Evolutionary conservation across 2,888 invertebrate genomes (phyloP).

Genomic region (Chrysolina haemoptera): DNA sequence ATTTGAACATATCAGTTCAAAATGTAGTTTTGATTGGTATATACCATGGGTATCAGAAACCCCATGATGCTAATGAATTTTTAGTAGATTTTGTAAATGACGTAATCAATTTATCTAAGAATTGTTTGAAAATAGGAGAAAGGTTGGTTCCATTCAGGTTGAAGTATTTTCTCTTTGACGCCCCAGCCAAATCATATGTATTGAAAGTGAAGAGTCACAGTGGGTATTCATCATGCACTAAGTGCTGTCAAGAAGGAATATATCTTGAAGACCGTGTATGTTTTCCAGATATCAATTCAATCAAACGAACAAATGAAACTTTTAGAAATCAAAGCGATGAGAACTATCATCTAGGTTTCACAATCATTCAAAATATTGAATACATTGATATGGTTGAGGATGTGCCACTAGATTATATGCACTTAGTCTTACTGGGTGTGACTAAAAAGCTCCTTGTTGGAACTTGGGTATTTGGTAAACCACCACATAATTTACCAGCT

Average conservation of each 20-base stretch:
- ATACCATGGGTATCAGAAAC: slow-evolving; percentile 19
- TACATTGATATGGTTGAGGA: slow-evolving; percentile 23
- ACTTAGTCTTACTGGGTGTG: slow-evolving; percentile 22
- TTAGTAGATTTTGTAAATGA: slow-evolving; percentile 18
- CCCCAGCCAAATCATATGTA: too few relatives aligned
- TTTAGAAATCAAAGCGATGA: slow-evolving; percentile 18
- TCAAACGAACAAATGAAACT: slow-evolving; percentile 17
- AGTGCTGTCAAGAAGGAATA: slow-evolving; percentile 24
- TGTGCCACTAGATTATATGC: slow-evolving; percentile 32
- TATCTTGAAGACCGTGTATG: slow-evolving; percentile 18
- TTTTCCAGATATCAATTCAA: slow-evolving; percentile 21
- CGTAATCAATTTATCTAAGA: not conserved
- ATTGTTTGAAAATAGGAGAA: not conserved
- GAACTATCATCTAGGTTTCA: slow-evolving; percentile 24
- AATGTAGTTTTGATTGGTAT: slow-evolving; percentile 21
- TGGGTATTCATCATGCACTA: too few relatives aligned
- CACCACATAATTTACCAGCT: slow-evolving; percentile 31
- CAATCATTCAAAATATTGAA: slow-evolving; percentile 27
- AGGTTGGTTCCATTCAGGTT: slow-evolving; percentile 7
- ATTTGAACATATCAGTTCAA: not conserved
- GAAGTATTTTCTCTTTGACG: not conserved
- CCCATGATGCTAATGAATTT: slow-evolving; percentile 5
- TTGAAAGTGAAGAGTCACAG: too few relatives aligned
- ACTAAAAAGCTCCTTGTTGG: slow-evolving; percentile 28
- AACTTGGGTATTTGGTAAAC: slow-evolving; percentile 28